Base-by-base conservation (phyloP, 2,888 invertebrate species). In the Lithophane semibrunnea region DNA sequence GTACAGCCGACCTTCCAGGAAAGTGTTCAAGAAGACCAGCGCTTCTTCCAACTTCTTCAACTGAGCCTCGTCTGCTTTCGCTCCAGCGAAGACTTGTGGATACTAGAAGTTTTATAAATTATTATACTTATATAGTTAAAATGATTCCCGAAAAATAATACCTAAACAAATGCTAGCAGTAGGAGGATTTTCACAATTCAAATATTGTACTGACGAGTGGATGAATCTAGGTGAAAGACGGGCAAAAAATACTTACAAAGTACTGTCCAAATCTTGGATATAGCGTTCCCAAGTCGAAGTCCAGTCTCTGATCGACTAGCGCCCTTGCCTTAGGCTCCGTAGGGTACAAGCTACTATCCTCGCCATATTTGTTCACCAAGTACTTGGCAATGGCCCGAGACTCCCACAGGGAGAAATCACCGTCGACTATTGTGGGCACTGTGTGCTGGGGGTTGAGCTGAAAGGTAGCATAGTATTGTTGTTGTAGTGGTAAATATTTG, bases 381-480 rank as follows among this genome's bases (percentile, higher is more conserved):
- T 99, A 99, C 13, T 97, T 95, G 92, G 97, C 97, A 89, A 98
- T 98, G 69, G 98, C 98, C 42, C 98, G 98, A 71, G 98, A 98
- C 95, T 99, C 99, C 97, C 98, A 98, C n/a, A 99, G 92, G 2
- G 97, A 92, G 91, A 98, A 98, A 13, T 98, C 98, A 88, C 98
- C 97, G 94, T 99, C 99, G 77, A 98, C 97, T 75, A 99, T 93
- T 0, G 98, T 98, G 16, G 99, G 99, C 77, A 99, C 97, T 3
- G 97, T 97, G 91, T 98, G 98, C 94, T 98, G 98, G 0, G 98
- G 98, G 92, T 98, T 98, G 44, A 98, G 93, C 98, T 98, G 93
- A 42, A 95, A 95, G 0, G 29, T 63, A 49, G 42, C 44, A 64
- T 21, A 54, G 16, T 47, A 21, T 54, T 37, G 54, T 42, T n/a